Evolutionary conservation across 2,113 vertebrate species (phyloP).

Genomic region (Bambusicola thoracicus): DNA sequence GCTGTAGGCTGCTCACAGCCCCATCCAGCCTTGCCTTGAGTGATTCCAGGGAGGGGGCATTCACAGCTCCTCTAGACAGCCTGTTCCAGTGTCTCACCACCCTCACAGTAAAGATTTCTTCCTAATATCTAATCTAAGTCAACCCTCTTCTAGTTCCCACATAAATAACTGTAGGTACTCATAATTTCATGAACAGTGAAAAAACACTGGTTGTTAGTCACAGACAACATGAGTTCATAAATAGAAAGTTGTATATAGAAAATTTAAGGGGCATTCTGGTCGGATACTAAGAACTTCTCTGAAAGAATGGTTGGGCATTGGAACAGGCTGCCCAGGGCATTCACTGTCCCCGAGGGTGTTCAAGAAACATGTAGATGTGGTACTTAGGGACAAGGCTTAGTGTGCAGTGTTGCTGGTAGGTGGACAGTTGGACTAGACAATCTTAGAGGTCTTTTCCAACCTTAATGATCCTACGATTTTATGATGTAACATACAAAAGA

Average conservation of each 20-base stretch:
- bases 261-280: background rate
- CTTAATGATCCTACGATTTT: background rate
- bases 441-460: background rate
- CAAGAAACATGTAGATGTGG: too few species aligned
- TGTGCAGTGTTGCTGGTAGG: too few species aligned
- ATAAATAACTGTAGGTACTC: rapidly evolving
- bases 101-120: too few species aligned
- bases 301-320: background rate
- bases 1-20: too few species aligned
- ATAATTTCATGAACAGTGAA: background rate
- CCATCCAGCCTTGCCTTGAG: too few species aligned
- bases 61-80: too few species aligned
- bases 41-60: too few species aligned
- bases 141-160: background rate
- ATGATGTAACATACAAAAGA: background rate
- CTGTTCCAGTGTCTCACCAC: too few species aligned
- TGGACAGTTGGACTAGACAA: background rate
- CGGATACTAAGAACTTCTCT: background rate
- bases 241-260: too few species aligned
- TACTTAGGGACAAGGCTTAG: too few species aligned
- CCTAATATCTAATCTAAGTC: too few species aligned
- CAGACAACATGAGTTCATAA: background rate
- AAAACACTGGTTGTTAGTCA: background rate
- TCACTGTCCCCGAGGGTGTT: background rate
- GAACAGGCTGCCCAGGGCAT: background rate